These are phyloP conservation scores for Tetramorium bicarinatum DNA, from an alignment of 2,888 invertebrate species.

Conservation along the genomic window DNA sequence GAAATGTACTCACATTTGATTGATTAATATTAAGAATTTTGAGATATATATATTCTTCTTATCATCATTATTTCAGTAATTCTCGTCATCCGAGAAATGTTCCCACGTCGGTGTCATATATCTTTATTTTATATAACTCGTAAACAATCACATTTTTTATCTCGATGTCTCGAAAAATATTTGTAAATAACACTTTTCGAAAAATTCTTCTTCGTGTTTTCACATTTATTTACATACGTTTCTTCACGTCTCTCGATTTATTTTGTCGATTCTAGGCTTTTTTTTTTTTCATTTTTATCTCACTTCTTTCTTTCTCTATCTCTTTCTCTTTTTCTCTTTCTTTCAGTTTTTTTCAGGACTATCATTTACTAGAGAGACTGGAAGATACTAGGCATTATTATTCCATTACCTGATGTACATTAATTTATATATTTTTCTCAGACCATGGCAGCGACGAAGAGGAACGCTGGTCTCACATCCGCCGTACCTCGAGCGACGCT, in stretches of 20 bases:
- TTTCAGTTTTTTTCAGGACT: slow-evolving; percentile 71
- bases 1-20: slow-evolving; percentile 21
- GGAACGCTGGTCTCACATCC: slow-evolving; percentile 98
- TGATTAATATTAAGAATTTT: slow-evolving; percentile 1
- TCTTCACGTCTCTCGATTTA: slow-evolving; percentile 61
- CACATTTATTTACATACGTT: slow-evolving; percentile 41
- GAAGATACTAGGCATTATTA: slow-evolving; percentile 56
- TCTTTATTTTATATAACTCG: neutral
- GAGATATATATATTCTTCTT: slow-evolving; percentile 16
- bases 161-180: slow-evolving; percentile 36
- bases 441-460: slow-evolving; percentile 99
- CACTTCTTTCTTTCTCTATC: slow-evolving; percentile 51
- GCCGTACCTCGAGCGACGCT: slow-evolving; percentile 98
- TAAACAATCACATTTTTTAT: slow-evolving; percentile 5
- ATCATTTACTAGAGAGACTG: slow-evolving; percentile 73
- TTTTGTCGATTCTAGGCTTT: slow-evolving; percentile 58
- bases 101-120: neutral
- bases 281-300: slow-evolving; percentile 62
- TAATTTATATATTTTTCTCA: slow-evolving; percentile 86
- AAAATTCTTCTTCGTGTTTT: slow-evolving; percentile 45
- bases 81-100: neutral
- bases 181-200: slow-evolving; percentile 46
- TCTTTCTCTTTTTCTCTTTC: slow-evolving; percentile 62
- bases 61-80: slow-evolving; percentile 12
- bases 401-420: slow-evolving; percentile 70